phyloP scores from a whole-genome alignment of 1,140 invertebrate genomes.

The Orius insidiosus region DNA sequence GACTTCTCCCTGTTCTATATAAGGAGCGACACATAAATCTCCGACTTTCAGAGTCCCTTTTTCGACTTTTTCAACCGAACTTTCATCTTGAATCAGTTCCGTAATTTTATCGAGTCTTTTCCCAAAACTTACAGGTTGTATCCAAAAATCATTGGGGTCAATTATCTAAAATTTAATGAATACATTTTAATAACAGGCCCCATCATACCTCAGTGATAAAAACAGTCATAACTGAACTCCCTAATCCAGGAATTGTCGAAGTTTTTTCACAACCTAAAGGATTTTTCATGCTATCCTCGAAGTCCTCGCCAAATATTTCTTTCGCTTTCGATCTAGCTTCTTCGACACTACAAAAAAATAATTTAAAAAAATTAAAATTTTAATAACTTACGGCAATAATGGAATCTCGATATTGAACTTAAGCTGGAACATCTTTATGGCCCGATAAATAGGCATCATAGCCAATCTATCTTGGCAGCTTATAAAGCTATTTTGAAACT shows the following conservation, averaged over 20 bases:
- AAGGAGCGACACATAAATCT: slow-evolving; percentile 8
- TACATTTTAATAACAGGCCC: too few species aligned
- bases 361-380: too few species aligned
- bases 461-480: slow-evolving; percentile 22
- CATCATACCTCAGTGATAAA: neutral
- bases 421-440: slow-evolving; percentile 50
- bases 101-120: neutral
- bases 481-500: slow-evolving; percentile 17
- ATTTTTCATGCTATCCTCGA: neutral
- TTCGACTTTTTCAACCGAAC: neutral
- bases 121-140: neutral
- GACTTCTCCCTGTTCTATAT: neutral
- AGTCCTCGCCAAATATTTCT: slow-evolving; percentile 4
- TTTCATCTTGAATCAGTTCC: neutral
- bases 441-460: slow-evolving; percentile 53
- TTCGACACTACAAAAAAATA: too few species aligned
- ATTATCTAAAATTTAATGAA: neutral
- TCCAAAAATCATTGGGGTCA: neutral
- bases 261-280: neutral
- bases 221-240: neutral
- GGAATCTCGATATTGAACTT: slow-evolving; percentile 30
- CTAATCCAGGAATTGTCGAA: neutral
- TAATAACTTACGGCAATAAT: slow-evolving; percentile 37
- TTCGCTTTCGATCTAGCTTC: slow-evolving; percentile 4
- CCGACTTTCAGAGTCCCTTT: neutral